Evolutionary conservation across 2,888 invertebrate genomes (phyloP), one percentile per base, ranked within the genome.

Genomic region (Catocala fraxini): DNA sequence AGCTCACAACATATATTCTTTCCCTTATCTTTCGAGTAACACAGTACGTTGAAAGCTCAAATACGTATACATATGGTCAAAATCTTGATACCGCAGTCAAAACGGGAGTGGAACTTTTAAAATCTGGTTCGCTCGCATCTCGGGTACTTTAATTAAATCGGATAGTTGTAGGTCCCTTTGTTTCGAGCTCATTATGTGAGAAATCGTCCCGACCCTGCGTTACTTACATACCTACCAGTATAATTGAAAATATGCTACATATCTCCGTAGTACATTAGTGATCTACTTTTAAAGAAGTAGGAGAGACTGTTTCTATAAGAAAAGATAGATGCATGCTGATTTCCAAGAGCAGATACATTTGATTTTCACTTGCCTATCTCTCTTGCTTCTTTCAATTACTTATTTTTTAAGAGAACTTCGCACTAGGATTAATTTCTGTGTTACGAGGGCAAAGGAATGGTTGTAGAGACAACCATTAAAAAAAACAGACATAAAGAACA

Each of bases 131-230:
- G 69, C 71, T 71, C 73, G 51, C 63, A 56, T 72, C 72, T 67
- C 72, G 69, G 59, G 57, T 65, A 80, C 77, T 86, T 84, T 85
- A 86, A 87, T 87, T 87, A 86, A 85, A 86, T 82, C 79, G 75
- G 77, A 83, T 87, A 85, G 85, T 85, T 82, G 72, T 71, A 61
- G 70, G 75, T 68, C 74, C 81, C 81, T 82, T 85, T 80, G 80
- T 85, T 69, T 79, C 63, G 61, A 61, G 73, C 72, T 68, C 73
- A 75, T 80, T 80, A 74, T 73, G 73, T 72, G 70, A 63, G 63
- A 72, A 65, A 71, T 79, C 73, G 75, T 73, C 53, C 64, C 65
- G 54, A 43, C 41, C 53, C 58, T 12, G 42, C 15, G 60, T 51
- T 64, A 41, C 52, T 7, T 39, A 25, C 43, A 43, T 6, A 45